Evolutionary conservation across 2,797 vertebrate genomes (phyloP).

Genomic region (Scarus forsteni): DNA sequence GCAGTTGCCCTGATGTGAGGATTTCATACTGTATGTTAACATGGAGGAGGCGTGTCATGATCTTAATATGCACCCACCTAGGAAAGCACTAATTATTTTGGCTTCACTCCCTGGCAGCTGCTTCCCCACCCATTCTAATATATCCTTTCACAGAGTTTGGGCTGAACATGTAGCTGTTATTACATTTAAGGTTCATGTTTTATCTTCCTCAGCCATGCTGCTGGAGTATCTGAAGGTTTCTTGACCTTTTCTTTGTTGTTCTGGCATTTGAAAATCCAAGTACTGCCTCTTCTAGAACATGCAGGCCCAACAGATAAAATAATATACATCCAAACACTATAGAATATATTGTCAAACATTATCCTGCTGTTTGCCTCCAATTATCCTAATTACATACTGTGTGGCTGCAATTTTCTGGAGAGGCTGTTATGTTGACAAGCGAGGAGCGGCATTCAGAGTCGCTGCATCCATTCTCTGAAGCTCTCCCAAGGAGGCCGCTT

Average conservation of each 20-base stretch:
- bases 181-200: too few relatives aligned
- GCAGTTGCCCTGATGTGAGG: too few relatives aligned
- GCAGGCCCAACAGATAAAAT: conserved; percentile 30
- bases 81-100: too few relatives aligned
- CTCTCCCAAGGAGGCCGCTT: conserved; percentile 45
- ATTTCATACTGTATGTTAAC: too few relatives aligned
- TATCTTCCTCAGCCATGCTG: too few relatives aligned
- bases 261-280: conserved; percentile 24
- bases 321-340: conserved; percentile 39
- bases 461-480: conserved; percentile 52
- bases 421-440: conserved; percentile 61
- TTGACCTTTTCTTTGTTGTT: conserved; percentile 29
- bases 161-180: too few relatives aligned
- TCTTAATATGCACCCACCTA: too few relatives aligned
- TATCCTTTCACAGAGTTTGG: too few relatives aligned
- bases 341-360: conserved; percentile 50
- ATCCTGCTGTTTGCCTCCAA: conserved; percentile 33
- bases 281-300: background rate
- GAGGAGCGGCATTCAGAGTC: conserved; percentile 47
- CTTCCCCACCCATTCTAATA: too few relatives aligned
- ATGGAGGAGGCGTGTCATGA: too few relatives aligned
- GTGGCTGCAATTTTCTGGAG: conserved; percentile 63
- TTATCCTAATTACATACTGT: conserved; percentile 74
- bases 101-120: too few relatives aligned
- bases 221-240: background rate